Conservation (phyloP, 2,888 invertebrate species). For the Hyposoter dolosus region DNA sequence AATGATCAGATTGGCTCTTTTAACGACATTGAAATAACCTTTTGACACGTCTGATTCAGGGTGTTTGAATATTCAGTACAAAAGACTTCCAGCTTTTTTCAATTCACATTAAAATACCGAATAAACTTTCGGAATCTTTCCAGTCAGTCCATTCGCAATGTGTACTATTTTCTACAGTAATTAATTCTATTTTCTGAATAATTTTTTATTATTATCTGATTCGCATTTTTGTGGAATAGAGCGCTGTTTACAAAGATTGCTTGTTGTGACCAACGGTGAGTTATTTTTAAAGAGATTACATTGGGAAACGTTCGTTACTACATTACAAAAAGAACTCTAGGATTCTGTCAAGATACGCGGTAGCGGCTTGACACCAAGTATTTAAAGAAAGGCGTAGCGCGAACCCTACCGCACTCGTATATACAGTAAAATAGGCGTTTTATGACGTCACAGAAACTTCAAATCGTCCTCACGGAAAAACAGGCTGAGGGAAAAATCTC, state of each 20-base stretch:
- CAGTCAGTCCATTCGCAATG: neutral
- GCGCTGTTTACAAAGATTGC: neutral
- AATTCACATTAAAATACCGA: neutral
- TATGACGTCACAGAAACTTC: no score
- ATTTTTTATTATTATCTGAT: neutral
- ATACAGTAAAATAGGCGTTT: no score
- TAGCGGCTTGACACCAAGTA: no score
- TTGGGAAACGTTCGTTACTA: neutral
- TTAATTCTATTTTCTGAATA: neutral
- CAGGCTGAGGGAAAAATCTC: no score
- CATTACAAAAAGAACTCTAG: no score
- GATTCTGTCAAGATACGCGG: no score
- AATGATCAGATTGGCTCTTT: neutral
- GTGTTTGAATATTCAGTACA: neutral
- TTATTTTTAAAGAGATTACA: neutral
- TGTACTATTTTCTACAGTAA: neutral
- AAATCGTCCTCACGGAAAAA: no score
- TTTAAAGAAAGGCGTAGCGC: no score
- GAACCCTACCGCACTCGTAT: no score
- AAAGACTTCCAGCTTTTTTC: neutral
- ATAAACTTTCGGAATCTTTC: neutral
- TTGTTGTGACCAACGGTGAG: neutral
- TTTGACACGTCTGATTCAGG: neutral
- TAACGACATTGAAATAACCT: neutral
- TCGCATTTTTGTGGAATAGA: neutral